Base-by-base conservation (phyloP, 2,888 invertebrate species). In the Liopterus haemorrhoidalis region DNA sequence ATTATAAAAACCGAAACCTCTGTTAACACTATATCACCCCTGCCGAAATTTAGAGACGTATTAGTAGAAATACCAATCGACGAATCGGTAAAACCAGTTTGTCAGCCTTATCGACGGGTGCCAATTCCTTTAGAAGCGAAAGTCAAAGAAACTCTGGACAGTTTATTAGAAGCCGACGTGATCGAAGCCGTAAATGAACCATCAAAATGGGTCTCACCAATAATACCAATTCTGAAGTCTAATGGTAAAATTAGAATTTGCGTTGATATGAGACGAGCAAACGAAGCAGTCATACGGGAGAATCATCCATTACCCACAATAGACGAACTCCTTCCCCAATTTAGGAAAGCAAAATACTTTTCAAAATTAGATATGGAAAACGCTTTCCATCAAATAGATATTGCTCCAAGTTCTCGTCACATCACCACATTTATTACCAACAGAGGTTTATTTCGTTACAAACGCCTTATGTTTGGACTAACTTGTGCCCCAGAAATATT, bases 311-410 rank as follows among this genome's bases (percentile, higher is more conserved):
- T 57, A 20, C 53, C 56, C 6, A 51, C 49, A 5, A 55, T 58
- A 49, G 52, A 54, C 11, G 15, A 44, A 5, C 15, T 57, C n/a
- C 20, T 57, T 5, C 52, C 56, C 8, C 46, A 52, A 27, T 43
- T 65, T 6, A 59, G 62, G 5, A 52, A 52, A 24, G 50, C 52
- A 12, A 48, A 45, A 28, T 43, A 41, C 12, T 57, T 56, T 28
- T 50, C 49, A 6, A 51, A 42, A 32, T 24, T 56, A 12, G 63
- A 66, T 37, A 50, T 66, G 4, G 56, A 58, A 33, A 47, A 57
- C 9, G 65, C 60, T 2, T 65, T 60, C 37, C 62, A 66, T 49
- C 65, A 65, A 49, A 48, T 65, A 2, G 62, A 64, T 52, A 51
- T 66, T 3, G 46, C 53, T 19, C 50, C 50, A 14, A 49, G 55